Base-by-base conservation (phyloP, 2,797 vertebrate species). In the Sebastes steindachneri region DNA sequence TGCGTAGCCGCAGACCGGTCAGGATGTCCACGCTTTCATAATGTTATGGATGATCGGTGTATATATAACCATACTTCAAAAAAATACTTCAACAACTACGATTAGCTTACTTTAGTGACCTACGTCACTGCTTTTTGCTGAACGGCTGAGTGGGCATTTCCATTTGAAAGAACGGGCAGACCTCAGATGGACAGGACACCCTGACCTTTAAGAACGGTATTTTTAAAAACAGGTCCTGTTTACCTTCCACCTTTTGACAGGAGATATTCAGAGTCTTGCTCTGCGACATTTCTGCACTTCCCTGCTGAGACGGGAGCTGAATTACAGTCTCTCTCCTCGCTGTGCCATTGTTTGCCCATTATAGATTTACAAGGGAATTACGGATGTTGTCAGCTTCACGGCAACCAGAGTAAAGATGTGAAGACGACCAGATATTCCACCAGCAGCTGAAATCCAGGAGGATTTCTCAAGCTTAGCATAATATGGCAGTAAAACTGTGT, bases 281-380 rank as follows among this genome's bases (percentile, higher is more conserved):
- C 60, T 21, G 10, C n/a, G 4, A 41, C 28, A 28, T 77, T 66
- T 71, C 64, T 62, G 9, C 64, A 37, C 35, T 51, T 29, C 9
- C 26, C 57, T 1, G n/a, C 55, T 2, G 19, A 26, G 60, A 59
- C 7, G 2, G 51, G 14, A 54, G 31, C n/a, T 72, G 68, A 85
- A 71, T 57, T 57, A 68, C 67, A 73, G 64, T 21, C 75, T 62
- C 62, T 65, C 63, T 62, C 7, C 73, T 65, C 51, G n/a, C 48
- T 67, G 41, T 33, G 77, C 54, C 48, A 62, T 80, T 60, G 60
- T 88, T 73, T 45, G 45, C 64, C 26, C 26, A 45, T 83, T 78
- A 80, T 73, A 75, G 68, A 35, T 83, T 84, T 87, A 82, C 68
- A 79, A 58, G 4, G n/a, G 65, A 84, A 77, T 83, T 83, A 72